Evolutionary conservation across 1,140 invertebrate species (phyloP).

Genomic region (Drosophila jambulina): DNA sequence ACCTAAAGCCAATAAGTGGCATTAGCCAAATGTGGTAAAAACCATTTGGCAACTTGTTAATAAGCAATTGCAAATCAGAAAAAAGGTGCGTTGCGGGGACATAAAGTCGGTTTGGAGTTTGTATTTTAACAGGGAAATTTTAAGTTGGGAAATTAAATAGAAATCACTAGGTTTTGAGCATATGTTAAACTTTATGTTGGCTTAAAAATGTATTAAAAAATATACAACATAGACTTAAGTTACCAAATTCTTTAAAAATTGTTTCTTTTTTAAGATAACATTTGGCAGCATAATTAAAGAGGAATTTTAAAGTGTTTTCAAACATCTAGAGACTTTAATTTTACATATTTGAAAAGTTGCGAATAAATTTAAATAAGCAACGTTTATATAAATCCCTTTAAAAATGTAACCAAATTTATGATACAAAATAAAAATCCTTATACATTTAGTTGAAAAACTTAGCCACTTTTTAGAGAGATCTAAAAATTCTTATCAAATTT

Average conservation of each 20-base stretch:
- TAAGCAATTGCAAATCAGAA: conserved; percentile 57
- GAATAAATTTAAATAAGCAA: too few species aligned
- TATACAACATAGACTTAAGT: neutral
- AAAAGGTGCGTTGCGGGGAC: conserved; percentile 20
- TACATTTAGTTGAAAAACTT: too few species aligned
- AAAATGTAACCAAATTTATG: too few species aligned
- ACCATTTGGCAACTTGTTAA: conserved; percentile 81
- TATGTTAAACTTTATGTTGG: neutral
- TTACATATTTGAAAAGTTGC: too few species aligned
- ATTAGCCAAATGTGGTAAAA: conserved; percentile 81
- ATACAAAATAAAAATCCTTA: too few species aligned
- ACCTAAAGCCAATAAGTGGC: conserved; percentile 76
- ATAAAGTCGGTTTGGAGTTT: neutral
- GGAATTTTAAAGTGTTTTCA: neutral
- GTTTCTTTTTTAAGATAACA: too few species aligned
- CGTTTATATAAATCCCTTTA: too few species aligned
- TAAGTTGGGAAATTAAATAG: neutral
- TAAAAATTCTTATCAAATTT: too few species aligned
- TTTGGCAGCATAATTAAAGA: neutral
- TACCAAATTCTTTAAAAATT: too few species aligned
- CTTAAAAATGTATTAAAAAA: neutral
- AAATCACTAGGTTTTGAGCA: neutral
- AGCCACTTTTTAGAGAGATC: too few species aligned
- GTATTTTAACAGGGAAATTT: neutral
- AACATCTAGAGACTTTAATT: neutral